Conservation (phyloP, 2,888 invertebrate species). For the Lumbricus terrestris region DNA sequence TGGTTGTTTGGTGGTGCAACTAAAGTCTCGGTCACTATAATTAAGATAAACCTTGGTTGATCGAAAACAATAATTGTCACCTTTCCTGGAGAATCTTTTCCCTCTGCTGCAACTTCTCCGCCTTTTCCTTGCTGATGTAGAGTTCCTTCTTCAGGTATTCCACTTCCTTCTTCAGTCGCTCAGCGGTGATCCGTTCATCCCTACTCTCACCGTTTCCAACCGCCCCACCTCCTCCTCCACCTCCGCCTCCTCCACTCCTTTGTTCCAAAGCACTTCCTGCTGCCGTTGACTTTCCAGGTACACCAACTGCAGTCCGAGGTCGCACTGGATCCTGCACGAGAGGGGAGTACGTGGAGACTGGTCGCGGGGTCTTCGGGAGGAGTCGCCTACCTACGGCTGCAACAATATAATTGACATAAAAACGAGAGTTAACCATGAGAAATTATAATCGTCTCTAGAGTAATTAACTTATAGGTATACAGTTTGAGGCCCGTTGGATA, state of each 20-base stretch:
- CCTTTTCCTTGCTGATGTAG: conserved; percentile 57
- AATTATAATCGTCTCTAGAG: not conserved
- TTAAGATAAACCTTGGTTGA: not conserved
- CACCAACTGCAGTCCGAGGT: not conserved
- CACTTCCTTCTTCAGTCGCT: conserved; percentile 57
- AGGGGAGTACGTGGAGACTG: not conserved
- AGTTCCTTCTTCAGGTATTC: conserved; percentile 60
- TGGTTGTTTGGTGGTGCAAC: too few species aligned
- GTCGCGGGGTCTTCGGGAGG: not conserved
- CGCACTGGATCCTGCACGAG: not conserved
- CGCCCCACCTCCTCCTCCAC: not conserved
- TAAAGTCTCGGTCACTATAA: too few species aligned
- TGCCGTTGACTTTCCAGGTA: too few species aligned
- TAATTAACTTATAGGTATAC: too few species aligned
- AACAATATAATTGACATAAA: not conserved
- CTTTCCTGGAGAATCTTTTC: conserved; percentile 60
- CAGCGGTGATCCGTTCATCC: conserved; percentile 16
- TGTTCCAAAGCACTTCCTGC: not conserved
- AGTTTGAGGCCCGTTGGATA: too few species aligned
- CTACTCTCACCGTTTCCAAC: not conserved
- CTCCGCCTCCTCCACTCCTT: not conserved
- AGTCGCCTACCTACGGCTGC: not conserved
- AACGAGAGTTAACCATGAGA: not conserved
- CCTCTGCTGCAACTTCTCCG: conserved; percentile 58
- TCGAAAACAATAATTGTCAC: conserved; percentile 38